phyloP scores from a whole-genome alignment of 2,888 invertebrate genomes.

The Lasioglossum malachurum region DNA sequence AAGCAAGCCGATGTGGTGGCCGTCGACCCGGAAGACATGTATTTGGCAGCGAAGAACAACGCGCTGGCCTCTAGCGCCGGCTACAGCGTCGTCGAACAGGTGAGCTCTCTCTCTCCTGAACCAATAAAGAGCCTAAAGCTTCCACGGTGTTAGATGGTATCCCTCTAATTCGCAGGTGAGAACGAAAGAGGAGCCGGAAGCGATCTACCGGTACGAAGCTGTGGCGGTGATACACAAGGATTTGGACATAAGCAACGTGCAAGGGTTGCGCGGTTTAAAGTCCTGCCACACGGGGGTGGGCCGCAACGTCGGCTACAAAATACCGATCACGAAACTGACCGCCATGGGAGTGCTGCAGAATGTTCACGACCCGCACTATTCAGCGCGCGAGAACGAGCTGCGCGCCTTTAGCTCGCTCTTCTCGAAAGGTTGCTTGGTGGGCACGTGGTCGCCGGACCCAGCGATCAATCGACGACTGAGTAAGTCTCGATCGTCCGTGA shows the following conservation, averaged over 20 bases:
- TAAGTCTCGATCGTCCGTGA: slow-evolving; percentile 84
- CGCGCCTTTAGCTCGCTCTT: slow-evolving; percentile 93
- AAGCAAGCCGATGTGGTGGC: slow-evolving; percentile 93
- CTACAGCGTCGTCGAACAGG: slow-evolving; percentile 80
- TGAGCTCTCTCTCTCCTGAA: slow-evolving; percentile 19
- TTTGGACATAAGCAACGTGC: slow-evolving; percentile 88
- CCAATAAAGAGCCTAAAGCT: background rate
- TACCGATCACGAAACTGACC: slow-evolving; percentile 91
- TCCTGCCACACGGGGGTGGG: slow-evolving; percentile 96
- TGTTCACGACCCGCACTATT: slow-evolving; percentile 89
- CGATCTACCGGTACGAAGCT: slow-evolving; percentile 90
- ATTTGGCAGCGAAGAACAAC: slow-evolving; percentile 89
- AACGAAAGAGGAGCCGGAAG: slow-evolving; percentile 91
- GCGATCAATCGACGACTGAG: slow-evolving; percentile 90
- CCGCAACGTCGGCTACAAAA: slow-evolving; percentile 95
- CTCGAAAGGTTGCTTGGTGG: slow-evolving; percentile 93
- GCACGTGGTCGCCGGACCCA: slow-evolving; percentile 92
- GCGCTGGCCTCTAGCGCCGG: slow-evolving; percentile 73
- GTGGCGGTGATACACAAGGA: slow-evolving; percentile 93
- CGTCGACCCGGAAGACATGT: slow-evolving; percentile 95
- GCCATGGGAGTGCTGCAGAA: slow-evolving; percentile 89
- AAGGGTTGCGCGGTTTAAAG: slow-evolving; percentile 90
- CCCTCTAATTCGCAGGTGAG: slow-evolving; percentile 85
- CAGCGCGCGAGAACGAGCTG: slow-evolving; percentile 92
- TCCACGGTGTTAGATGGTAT: background rate